Percentiles rank a stretch among this genome's conserved stretches.
phyloP scores from a whole-genome alignment of 1,140 invertebrate genomes.

The Hypothenemus hampei region DNA sequence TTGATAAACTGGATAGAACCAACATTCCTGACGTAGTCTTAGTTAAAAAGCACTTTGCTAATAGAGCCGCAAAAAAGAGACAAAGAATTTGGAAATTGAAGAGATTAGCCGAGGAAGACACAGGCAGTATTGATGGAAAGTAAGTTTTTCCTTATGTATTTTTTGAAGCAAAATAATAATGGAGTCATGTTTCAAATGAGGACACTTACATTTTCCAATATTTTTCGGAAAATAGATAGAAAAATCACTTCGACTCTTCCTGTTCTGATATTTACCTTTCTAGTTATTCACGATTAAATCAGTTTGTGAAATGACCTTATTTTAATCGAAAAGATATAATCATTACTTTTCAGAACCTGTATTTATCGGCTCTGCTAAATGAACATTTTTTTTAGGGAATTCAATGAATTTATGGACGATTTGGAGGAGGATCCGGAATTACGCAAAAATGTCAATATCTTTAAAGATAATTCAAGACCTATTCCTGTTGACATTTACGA shows the following conservation, averaged over 20 bases:
- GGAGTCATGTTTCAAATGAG: too few relatives aligned
- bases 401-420: constrained; percentile 94
- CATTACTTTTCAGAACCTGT: too few relatives aligned
- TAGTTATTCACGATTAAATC: too few relatives aligned
- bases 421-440: constrained; percentile 90
- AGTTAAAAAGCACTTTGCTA: constrained; percentile 88
- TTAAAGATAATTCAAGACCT: constrained; percentile 65
- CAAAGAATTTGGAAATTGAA: constrained; percentile 90
- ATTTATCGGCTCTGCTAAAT: not conserved
- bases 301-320: too few relatives aligned
- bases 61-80: constrained; percentile 61
- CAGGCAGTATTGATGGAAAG: constrained; percentile 66
- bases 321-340: too few relatives aligned
- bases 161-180: too few relatives aligned
- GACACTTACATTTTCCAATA: too few relatives aligned
- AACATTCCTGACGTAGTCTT: constrained; percentile 85
- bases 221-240: too few relatives aligned
- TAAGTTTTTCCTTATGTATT: constrained; percentile 46
- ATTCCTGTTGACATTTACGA: constrained; percentile 60
- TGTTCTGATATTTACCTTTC: too few relatives aligned
- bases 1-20: constrained; percentile 74
- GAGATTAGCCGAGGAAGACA: constrained; percentile 69
- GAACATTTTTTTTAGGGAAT: constrained; percentile 69
- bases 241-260: too few relatives aligned
- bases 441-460: constrained; percentile 92